These are phyloP conservation scores for Leptinotarsa texana DNA, from an alignment of 1,140 invertebrate species.

Conservation along the genomic window DNA sequence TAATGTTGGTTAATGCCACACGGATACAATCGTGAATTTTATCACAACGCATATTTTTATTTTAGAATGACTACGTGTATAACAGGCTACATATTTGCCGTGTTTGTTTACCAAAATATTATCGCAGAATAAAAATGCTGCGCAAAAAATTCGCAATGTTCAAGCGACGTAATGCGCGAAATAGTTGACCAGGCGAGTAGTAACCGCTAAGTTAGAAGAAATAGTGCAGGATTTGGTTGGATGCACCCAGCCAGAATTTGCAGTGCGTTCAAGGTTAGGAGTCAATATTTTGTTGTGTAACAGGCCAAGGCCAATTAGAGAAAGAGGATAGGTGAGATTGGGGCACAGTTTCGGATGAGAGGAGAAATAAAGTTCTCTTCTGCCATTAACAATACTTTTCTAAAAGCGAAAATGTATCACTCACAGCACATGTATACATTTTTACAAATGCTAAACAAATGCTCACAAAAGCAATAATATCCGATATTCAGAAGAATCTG, in stretches of 20 bases:
- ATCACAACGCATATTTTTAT: too few species aligned
- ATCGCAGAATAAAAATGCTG: constrained; percentile 14
- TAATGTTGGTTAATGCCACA: too few species aligned
- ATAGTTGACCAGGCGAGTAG: constrained; percentile 3
- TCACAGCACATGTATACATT: too few species aligned
- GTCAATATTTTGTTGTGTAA: constrained; percentile 34
- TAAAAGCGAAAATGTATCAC: too few species aligned
- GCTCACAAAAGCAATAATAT: too few species aligned
- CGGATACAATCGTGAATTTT: too few species aligned
- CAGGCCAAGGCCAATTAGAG: constrained; percentile 26
- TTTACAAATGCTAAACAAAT: too few species aligned
- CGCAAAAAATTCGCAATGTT: constrained; percentile 20
- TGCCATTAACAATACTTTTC: neutral
- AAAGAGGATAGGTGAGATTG: neutral
- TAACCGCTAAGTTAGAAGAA: neutral
- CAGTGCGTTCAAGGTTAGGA: constrained; percentile 30
- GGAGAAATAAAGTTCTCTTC: neutral
- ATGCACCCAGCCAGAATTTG: neutral
- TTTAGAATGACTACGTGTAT: neutral
- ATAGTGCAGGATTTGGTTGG: neutral
- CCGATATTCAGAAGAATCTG: too few species aligned
- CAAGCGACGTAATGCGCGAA: neutral
- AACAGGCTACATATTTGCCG: neutral
- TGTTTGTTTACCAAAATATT: constrained; percentile 6
- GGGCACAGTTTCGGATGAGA: neutral